Evolutionary conservation across 2,888 invertebrate genomes (phyloP), one percentile per base, ranked within the genome.

Genomic region (Fragum sueziense): DNA sequence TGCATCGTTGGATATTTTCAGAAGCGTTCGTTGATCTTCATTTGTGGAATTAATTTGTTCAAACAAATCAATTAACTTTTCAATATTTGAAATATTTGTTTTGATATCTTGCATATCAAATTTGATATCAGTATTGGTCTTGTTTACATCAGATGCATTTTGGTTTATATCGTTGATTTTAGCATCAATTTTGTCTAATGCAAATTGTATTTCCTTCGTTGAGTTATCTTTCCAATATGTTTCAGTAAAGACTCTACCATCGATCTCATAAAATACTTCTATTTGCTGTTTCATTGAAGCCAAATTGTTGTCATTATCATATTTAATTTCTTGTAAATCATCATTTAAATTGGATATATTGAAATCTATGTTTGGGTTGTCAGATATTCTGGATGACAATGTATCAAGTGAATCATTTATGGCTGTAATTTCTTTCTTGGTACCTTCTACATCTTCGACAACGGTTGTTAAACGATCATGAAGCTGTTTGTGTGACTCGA

Each of bases 11-110:
- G 70, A 33, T 0, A 7, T 6, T 4, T 27, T 37, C 34, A 81
- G 47, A 17, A 34, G 29, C 17, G 62, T 25, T 29, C 59, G 57
- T 34, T 31, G 71, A 27, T 22, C 14, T 31, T 1, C 14, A 9
- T 61, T 71, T 14, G 14, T 57, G 9, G 52, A 25, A 29, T 54
- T 59, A 3, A 41, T 20, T 11, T 41, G 47, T 9, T 27, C 34
- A 27, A 68, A 75, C 4, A 22, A 47, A 17, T 52, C 29, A 17
- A 80, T 33, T 22, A 76, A 9, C 11, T 41, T 52, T 22, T 51
- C 29, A 20, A 70, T 75, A 2, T 59, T 11, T 11, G 54, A 34
- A 4, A 61, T 57, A 34, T 57, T 59, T 17, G 25, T 14, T 1
- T 3, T 0, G 29, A 3, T 54, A 2, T n/a, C 14, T 11, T 52